Conservation (phyloP, 1,140 invertebrate species). For the Panagrolaimus sp. region DNA sequence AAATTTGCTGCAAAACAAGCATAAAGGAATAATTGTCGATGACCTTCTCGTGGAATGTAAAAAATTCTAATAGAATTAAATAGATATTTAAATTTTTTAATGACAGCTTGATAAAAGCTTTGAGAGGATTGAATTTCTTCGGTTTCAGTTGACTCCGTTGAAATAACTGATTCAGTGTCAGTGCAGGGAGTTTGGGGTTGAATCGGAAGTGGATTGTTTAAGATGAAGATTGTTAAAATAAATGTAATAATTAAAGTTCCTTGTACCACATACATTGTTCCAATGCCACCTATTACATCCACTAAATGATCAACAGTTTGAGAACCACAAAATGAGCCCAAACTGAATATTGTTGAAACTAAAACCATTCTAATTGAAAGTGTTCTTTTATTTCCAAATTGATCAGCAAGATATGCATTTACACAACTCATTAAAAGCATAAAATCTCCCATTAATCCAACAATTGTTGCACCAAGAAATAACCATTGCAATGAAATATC, state of each 20-base stretch:
- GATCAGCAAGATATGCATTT: constrained; percentile 32
- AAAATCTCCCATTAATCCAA: constrained; percentile 27
- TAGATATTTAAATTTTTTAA: constrained; percentile 1
- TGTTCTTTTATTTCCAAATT: constrained; percentile 27
- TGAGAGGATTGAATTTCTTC: neutral
- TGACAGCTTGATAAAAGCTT: neutral
- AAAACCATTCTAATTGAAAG: constrained; percentile 26
- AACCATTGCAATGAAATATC: constrained; percentile 25
- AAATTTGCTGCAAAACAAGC: constrained; percentile 8
- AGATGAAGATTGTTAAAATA: constrained; percentile 19
- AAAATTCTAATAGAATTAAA: constrained; percentile 16
- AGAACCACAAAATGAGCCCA: constrained; percentile 25
- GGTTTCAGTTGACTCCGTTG: too few species aligned
- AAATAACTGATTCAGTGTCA: neutral
- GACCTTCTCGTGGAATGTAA: constrained; percentile 15
- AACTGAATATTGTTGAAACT: constrained; percentile 22
- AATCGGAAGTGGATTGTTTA: constrained; percentile 9
- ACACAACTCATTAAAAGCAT: constrained; percentile 26
- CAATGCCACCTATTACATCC: constrained; percentile 14
- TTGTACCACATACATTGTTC: constrained; percentile 19
- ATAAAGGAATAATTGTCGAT: constrained; percentile 16
- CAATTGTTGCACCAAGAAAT: constrained; percentile 23
- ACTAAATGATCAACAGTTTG: constrained; percentile 7
- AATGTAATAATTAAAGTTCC: constrained; percentile 12
- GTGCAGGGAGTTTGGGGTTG: neutral